Evolutionary conservation across 2,113 vertebrate genomes (phyloP), one percentile per base, ranked within the genome.

Genomic region (Hippoglossus stenolepis): DNA sequence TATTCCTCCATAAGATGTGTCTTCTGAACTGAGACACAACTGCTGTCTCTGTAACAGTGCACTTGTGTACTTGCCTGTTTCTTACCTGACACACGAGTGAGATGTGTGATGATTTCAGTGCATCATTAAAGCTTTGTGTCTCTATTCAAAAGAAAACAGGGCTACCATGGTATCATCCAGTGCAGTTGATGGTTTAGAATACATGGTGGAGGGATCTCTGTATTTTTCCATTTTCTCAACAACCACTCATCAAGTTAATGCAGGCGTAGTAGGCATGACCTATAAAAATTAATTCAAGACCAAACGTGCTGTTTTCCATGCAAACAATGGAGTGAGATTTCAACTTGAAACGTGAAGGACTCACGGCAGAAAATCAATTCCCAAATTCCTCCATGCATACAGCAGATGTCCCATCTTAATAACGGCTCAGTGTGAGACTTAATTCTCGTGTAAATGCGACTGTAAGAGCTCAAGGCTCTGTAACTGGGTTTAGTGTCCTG

Each of bases 371-470:
- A 38, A 38, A 61, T 61, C 28, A 20, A 23, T 57, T 57, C 4
- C 21, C 11, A 23, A 24, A 26, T 28, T 59, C 24, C 6, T 59
- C 11, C 9, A 40, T 20, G 43, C 68, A 80, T 31, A 59, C 3
- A 51, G 51, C 40, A n/a, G 64, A 63, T 68, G 72, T 80, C 38
- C 71, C 56, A 56, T 72, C 77, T 72, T 26, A 64, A 69, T 73
- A 57, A 18, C 13, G 67, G 61, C 71, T 47, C 66, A 53, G 51
- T 35, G 20, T 45, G 53, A 56, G 24, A 24, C n/a, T 57, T 63
- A 57, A 21, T 2, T 53, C 28, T 65, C 45, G 28, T 51, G 43
- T 71, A 51, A 70, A 70, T 28, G 68, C 47, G 70, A n/a, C 54
- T 47, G 60, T 21, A 11, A 38, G 31, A 68, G 57, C 73, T 78